phyloP scores from a whole-genome alignment of 2,797 vertebrate genomes.

The Anguilla obscura region DNA sequence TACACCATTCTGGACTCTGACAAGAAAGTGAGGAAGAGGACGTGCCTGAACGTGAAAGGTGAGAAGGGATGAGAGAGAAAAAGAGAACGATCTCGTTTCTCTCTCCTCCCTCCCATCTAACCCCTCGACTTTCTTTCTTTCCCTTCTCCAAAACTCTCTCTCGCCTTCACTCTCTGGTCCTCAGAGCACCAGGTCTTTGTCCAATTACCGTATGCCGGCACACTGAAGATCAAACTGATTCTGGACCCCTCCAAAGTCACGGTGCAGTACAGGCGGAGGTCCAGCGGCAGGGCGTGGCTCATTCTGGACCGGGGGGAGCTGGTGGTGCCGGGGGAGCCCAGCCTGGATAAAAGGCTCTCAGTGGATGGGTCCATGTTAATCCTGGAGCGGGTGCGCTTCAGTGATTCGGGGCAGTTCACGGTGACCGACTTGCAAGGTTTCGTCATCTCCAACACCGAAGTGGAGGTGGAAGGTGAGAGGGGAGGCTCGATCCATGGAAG shows the following conservation, averaged over 20 bases:
- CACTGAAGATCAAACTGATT: constrained; percentile 72
- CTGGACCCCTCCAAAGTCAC: constrained; percentile 67
- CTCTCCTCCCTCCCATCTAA: background rate
- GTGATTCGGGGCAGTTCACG: constrained; percentile 66
- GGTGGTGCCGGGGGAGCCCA: constrained; percentile 53
- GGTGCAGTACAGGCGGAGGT: constrained; percentile 58
- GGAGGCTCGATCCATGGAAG: background rate
- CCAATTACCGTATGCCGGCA: constrained; percentile 48
- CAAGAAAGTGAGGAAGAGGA: constrained; percentile 59
- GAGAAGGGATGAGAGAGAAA: constrained; percentile 39
- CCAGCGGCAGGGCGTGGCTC: constrained; percentile 39
- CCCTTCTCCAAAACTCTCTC: background rate
- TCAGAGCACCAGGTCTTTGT: constrained; percentile 65
- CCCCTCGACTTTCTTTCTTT: background rate
- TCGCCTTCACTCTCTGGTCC: background rate
- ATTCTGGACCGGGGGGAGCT: constrained; percentile 69
- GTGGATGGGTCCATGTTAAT: constrained; percentile 63
- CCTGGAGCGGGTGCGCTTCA: constrained; percentile 60
- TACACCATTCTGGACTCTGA: constrained; percentile 66
- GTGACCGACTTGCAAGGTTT: constrained; percentile 66
- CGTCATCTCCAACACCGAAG: constrained; percentile 59
- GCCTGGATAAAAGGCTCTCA: constrained; percentile 61
- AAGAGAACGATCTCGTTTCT: background rate
- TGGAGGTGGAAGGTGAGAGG: constrained; percentile 62
- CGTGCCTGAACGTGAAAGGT: constrained; percentile 78